A percentile compares a stretch with the other conserved stretches of the same genome.
phyloP scores from a whole-genome alignment of 2,888 invertebrate species.

The Scaptomyza reducta region DNA sequence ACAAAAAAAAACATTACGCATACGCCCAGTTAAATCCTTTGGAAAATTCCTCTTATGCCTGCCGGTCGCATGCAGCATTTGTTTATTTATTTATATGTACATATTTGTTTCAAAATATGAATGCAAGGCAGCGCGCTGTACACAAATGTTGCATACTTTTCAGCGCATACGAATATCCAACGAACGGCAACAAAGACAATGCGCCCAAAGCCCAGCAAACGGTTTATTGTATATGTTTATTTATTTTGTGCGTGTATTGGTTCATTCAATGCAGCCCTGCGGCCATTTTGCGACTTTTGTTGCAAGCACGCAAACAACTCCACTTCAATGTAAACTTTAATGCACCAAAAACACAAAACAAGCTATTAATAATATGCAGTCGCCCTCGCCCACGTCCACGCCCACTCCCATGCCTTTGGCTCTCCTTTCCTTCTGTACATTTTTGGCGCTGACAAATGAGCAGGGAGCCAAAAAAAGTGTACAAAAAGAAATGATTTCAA shows the following conservation, averaged over 20 bases:
- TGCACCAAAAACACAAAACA: constrained; percentile 27
- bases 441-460: constrained; percentile 40
- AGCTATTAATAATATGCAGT: constrained; percentile 45
- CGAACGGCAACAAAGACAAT: constrained; percentile 29
- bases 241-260: constrained; percentile 30
- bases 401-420: neutral
- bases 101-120: constrained; percentile 19
- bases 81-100: constrained; percentile 47
- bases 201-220: constrained; percentile 37
- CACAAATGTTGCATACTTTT: constrained; percentile 54
- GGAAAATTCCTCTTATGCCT: too few species aligned
- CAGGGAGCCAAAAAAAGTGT: neutral
- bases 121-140: constrained; percentile 24
- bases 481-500: constrained; percentile 13
- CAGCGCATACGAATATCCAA: constrained; percentile 52
- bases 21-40: constrained; percentile 55
- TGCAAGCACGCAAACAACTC: constrained; percentile 34
- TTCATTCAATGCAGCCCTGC: constrained; percentile 24
- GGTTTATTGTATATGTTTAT: constrained; percentile 24
- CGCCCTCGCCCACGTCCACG: neutral
- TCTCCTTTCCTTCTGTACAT: neutral
- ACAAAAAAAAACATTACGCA: constrained; percentile 49
- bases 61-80: constrained; percentile 40
- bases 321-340: constrained; percentile 17
- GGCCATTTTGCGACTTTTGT: constrained; percentile 43